Evolutionary conservation across 2,113 vertebrate species (phyloP).

Genomic region (Phaetusa simplex): DNA sequence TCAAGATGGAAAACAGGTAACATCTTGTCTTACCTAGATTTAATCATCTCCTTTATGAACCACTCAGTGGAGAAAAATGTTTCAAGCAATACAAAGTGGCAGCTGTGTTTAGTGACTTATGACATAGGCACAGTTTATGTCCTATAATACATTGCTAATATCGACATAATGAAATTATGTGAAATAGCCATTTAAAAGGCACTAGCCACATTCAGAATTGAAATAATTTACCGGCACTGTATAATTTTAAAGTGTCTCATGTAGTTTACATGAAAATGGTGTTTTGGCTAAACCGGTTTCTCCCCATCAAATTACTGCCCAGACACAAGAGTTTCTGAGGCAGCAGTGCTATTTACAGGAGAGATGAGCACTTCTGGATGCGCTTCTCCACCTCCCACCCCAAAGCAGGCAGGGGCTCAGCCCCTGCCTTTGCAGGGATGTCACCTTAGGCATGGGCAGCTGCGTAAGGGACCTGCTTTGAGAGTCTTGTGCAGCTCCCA

Average conservation of each 20-base stretch:
- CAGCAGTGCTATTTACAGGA: background rate
- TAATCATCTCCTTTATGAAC: background rate
- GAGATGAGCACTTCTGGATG: background rate
- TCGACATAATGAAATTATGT: background rate
- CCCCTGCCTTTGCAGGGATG: background rate
- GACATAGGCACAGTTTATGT: background rate
- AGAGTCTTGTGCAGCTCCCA: background rate
- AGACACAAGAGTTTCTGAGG: background rate
- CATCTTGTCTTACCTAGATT: background rate
- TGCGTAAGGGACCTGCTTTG: background rate
- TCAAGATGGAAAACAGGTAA: background rate
- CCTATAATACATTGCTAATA: background rate
- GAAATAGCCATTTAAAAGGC: background rate
- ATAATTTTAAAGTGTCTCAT: background rate
- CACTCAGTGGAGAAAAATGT: background rate
- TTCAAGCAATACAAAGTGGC: background rate
- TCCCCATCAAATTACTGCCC: background rate
- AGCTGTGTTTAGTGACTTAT: background rate
- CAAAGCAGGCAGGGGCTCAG: rapidly evolving
- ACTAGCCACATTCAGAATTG: background rate
- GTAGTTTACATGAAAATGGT: background rate
- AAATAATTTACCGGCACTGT: background rate
- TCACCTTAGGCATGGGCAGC: rapidly evolving
- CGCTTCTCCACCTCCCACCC: rapidly evolving
- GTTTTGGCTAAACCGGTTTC: background rate